Evolutionary conservation across 1,140 invertebrate genomes (phyloP).

Genomic region (Pseudomyrmex cubaensis): DNA sequence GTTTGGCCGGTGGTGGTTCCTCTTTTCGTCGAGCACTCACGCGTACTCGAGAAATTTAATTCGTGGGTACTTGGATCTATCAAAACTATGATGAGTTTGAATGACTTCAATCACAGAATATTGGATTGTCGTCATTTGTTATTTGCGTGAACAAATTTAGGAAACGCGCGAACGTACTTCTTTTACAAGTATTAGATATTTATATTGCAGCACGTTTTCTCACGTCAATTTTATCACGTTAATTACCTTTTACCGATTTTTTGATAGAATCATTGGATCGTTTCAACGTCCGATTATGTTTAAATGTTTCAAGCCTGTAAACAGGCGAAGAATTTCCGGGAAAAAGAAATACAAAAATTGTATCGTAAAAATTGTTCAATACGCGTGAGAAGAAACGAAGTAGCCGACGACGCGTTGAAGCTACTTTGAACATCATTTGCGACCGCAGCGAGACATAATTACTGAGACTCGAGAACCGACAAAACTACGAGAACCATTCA

Average conservation of each 20-base stretch:
- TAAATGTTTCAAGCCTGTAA: too few relatives aligned
- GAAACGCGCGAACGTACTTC: too few relatives aligned
- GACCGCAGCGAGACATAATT: background rate
- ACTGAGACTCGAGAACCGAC: background rate
- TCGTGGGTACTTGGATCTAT: background rate
- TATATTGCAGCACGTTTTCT: too few relatives aligned
- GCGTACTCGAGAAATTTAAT: background rate
- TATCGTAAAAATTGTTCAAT: background rate
- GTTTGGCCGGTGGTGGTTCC: background rate
- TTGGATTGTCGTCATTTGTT: too few relatives aligned
- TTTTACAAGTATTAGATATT: too few relatives aligned
- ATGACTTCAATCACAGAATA: background rate
- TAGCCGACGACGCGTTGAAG: background rate
- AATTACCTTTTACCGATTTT: too few relatives aligned
- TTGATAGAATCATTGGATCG: too few relatives aligned
- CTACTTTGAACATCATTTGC: background rate
- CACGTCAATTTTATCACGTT: too few relatives aligned
- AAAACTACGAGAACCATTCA: background rate
- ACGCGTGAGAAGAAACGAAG: background rate
- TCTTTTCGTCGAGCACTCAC: background rate
- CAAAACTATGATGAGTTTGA: background rate
- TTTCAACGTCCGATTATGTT: background rate
- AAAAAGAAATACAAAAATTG: background rate
- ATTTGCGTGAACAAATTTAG: too few relatives aligned
- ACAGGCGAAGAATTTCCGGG: background rate